Evolutionary conservation across 2,113 vertebrate genomes (phyloP).

Genomic region (Hemicordylus capensis): DNA sequence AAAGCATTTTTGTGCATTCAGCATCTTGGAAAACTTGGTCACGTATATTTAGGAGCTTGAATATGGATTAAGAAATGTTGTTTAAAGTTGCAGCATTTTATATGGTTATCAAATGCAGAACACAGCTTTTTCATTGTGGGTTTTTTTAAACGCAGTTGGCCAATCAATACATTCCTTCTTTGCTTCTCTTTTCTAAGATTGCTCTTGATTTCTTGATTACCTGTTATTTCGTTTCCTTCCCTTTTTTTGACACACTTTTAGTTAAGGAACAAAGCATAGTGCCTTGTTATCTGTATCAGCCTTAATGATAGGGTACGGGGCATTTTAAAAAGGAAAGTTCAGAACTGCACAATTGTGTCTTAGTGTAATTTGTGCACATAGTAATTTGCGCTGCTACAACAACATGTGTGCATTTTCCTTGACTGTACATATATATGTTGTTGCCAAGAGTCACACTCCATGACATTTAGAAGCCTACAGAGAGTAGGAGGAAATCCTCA

Average conservation of each 20-base stretch:
- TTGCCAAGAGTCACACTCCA: too few relatives aligned
- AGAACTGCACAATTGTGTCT: too few relatives aligned
- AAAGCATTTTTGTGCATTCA: neutral
- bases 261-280: neutral
- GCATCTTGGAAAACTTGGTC: neutral
- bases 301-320: neutral
- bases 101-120: too few relatives aligned
- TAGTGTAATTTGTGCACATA: too few relatives aligned
- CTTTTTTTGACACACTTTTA: neutral
- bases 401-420: too few relatives aligned
- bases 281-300: neutral
- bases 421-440: too few relatives aligned
- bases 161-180: neutral
- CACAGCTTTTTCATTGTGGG: neutral
- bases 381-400: too few relatives aligned
- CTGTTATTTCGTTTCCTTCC: neutral
- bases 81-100: neutral
- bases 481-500: too few relatives aligned
- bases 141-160: neutral
- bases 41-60: neutral
- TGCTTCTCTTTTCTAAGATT: neutral
- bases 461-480: too few relatives aligned
- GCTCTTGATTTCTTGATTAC: neutral
- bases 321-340: too few relatives aligned
- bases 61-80: neutral